These are phyloP conservation scores for Clostera curtula DNA, from an alignment of 2,888 invertebrate genomes.

Conservation along the genomic window DNA sequence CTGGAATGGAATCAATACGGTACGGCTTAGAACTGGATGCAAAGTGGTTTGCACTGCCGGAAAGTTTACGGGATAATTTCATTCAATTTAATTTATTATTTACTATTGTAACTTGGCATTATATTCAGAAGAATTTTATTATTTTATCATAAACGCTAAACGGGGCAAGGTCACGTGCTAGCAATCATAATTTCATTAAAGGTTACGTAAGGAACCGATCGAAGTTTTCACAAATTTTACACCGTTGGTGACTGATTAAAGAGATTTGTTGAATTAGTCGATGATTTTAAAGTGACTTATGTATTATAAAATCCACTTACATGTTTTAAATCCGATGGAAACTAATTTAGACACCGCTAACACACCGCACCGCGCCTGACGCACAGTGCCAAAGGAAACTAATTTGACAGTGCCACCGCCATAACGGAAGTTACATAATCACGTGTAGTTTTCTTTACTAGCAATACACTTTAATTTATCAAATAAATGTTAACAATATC, in stretches of 20 bases:
- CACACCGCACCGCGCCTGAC: conserved; percentile 63
- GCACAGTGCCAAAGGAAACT: conserved; percentile 68
- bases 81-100: too few relatives aligned
- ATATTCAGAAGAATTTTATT: too few relatives aligned
- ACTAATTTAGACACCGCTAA: conserved; percentile 50
- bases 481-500: background rate
- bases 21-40: conserved; percentile 11
- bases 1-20: conserved; percentile 8
- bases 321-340: conserved; percentile 63
- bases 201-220: conserved; percentile 62
- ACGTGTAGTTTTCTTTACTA: conserved; percentile 39
- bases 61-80: conserved; percentile 1
- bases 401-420: conserved; percentile 44
- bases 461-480: conserved; percentile 12
- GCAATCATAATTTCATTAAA: conserved; percentile 58
- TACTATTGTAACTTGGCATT: too few relatives aligned
- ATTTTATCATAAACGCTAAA: conserved; percentile 29
- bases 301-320: conserved; percentile 40
- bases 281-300: background rate
- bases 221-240: conserved; percentile 4
- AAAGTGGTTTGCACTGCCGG: conserved; percentile 9
- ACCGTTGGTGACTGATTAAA: background rate
- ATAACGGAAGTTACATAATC: conserved; percentile 61
- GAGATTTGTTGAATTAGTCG: conserved; percentile 3
- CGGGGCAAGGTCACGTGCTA: conserved; percentile 70